Evolutionary conservation across 2,113 vertebrate genomes (phyloP).

Genomic region (Acrocephalus kingi): DNA sequence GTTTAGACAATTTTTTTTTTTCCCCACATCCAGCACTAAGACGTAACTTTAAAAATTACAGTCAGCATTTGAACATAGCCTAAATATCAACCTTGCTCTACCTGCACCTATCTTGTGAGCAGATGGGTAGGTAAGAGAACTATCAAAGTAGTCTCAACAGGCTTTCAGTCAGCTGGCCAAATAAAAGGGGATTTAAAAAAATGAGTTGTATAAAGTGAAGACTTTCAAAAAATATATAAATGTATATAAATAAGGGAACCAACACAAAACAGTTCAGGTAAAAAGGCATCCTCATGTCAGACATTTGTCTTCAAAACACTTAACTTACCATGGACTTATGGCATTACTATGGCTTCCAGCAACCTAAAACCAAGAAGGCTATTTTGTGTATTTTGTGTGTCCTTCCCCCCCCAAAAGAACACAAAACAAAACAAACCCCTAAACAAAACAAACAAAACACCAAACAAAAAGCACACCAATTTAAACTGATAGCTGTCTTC

Average conservation of each 20-base stretch:
- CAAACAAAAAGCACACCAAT: neutral
- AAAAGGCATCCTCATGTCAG: neutral
- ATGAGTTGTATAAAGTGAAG: neutral
- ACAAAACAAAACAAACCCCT: neutral
- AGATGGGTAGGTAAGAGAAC: neutral
- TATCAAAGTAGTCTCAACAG: neutral
- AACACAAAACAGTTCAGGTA: neutral
- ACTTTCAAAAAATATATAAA: neutral
- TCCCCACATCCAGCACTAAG: neutral
- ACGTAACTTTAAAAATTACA: neutral
- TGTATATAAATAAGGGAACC: neutral
- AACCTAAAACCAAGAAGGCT: neutral
- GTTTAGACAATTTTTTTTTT: neutral
- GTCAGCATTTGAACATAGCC: neutral
- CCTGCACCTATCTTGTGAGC: neutral
- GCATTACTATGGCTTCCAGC: neutral
- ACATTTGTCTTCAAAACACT: neutral
- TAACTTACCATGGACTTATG: neutral
- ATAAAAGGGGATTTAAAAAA: neutral
- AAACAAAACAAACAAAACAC: neutral
- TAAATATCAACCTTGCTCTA: neutral
- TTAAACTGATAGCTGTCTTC: neutral
- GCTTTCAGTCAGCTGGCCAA: neutral
- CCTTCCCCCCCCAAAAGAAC: rapidly evolving
- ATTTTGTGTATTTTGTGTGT: no score